Evolutionary conservation across 2,113 vertebrate genomes (phyloP), one percentile per base, ranked within the genome.

Genomic region (Notothenia coriiceps): DNA sequence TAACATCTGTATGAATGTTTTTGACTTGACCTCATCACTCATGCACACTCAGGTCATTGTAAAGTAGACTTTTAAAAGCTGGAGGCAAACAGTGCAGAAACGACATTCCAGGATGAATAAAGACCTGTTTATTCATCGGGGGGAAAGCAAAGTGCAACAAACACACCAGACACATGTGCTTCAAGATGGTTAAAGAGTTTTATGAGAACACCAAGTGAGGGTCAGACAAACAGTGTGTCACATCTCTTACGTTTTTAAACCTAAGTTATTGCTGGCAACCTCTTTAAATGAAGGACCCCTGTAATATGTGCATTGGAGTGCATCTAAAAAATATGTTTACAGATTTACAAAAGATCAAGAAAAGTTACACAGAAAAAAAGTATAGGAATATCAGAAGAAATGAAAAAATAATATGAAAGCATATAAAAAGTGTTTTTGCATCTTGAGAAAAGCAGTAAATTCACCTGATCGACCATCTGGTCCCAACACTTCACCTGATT

Each of bases 11-110:
- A 78, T 83, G 52, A 91, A 84, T 81, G 76, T 78, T 89, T 86
- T 85, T 25, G 18, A 84, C 81, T 79, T 85, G 83, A 88, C 85
- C 89, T 90, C 71, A 65, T 88, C 64, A 4, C 68, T 84, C 78
- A 85, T 72, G 70, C 81, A 82, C 51, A 78, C 79, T 76, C 71
- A 29, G 75, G 82, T 80, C 74, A 79, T 10, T 13, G 57, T 56
- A 47, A 83, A 72, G 73, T 60, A 66, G 29, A 69, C 65, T 74
- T 29, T 56, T 67, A 55, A 79, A 59, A 79, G 79, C 47, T 65
- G 57, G 29, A 52, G 65, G 66, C 1, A 9, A 68, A 69, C 44
- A 40, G 40, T 64, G 52, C 15, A 12, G 43, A 52, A 66, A 47
- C 49, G 44, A 67, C 55, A 60, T 49, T 85, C 82, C 63, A 70